A percentile compares a stretch with the other conserved stretches of the same genome.
Evolutionary conservation across 2,797 vertebrate genomes (phyloP).

Genomic region (Clarias fuscus): DNA sequence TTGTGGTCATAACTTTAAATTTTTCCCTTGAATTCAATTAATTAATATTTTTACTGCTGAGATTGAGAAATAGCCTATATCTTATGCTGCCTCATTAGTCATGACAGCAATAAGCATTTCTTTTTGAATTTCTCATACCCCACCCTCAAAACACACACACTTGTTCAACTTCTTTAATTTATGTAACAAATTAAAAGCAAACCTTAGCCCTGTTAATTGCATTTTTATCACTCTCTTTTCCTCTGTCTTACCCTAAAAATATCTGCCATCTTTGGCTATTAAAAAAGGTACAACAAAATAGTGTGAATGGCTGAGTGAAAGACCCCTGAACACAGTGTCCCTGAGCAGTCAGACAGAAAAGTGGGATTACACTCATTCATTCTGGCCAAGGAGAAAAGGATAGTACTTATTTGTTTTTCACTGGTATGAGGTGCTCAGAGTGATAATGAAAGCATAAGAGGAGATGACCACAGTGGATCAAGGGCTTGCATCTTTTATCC

Average conservation of each 20-base stretch:
- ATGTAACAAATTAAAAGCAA: conserved; percentile 14
- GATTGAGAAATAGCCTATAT: conserved; percentile 47
- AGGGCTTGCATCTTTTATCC: conserved; percentile 45
- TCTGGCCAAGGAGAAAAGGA: conserved; percentile 36
- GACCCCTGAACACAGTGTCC: conserved; percentile 36
- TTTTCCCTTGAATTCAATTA: conserved; percentile 54
- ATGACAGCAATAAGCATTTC: conserved; percentile 32
- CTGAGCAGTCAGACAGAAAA: conserved; percentile 57
- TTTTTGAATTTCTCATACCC: conserved; percentile 31
- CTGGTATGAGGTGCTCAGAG: conserved; percentile 42
- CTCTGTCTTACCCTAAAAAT: background rate
- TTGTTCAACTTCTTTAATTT: conserved; percentile 26
- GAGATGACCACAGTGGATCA: conserved; percentile 56
- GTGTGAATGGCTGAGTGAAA: conserved; percentile 51
- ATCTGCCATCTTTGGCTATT: background rate
- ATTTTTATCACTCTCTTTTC: too few relatives aligned
- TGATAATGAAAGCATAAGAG: conserved; percentile 65
- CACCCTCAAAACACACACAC: background rate
- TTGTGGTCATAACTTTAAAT: conserved; percentile 54
- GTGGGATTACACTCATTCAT: conserved; percentile 52
- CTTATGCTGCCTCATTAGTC: conserved; percentile 47
- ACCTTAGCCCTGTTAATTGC: too few relatives aligned
- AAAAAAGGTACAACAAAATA: conserved; percentile 41
- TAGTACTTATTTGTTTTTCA: conserved; percentile 45
- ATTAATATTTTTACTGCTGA: conserved; percentile 41